Base-by-base conservation (phyloP, 1,140 invertebrate species). In the Dinoponera quadriceps region DNA sequence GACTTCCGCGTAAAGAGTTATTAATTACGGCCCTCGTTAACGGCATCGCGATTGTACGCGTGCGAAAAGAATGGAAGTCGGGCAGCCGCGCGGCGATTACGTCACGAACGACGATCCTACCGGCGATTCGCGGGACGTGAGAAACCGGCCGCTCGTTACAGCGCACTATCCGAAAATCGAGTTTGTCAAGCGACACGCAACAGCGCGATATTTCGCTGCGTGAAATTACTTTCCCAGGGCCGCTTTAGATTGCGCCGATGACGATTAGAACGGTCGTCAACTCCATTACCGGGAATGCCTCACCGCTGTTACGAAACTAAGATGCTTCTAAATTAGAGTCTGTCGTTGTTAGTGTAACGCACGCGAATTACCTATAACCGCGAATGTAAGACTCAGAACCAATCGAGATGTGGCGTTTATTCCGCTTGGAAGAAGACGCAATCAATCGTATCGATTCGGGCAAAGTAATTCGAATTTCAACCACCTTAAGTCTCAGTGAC, bases 1-100 rank as follows among this genome's bases (percentile, higher is more conserved):
- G 55, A 55, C 75, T 86, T 85, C 77, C 75, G 83, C 57, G 69
- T 85, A 65, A 57, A 44, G 29, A 65, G 33, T 85, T 87, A 83
- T 87, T 85, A 87, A 87, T 87, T 78, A 71, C 77, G n/a, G 48
- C 57, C 33, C 83, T 86, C 63, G 69, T 85, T 86, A 86, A 83
- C 83, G 77, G 71, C 57, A 49, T 63, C 49, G 48, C 60, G 74
- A 86, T 86, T 55, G 73, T 72, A 5, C 65, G 57, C 63, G 48
- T 68, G 54, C 80, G 63, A 73, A 54, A 69, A 63, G 74, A 84
- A 68, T 74, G 68, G 75, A 73, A 81, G 65, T 84, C 82, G 27
- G 54, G 68, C 62, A 63, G 63, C 49, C 22, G 38, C 5, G 20
- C 9, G 65, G 4, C 9, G 9, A 51, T 86, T 86, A 7, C 85